Evolutionary conservation across 2,888 invertebrate species (phyloP), one percentile per base, ranked within the genome.

Genomic region (Pristionchus arcanus): DNA sequence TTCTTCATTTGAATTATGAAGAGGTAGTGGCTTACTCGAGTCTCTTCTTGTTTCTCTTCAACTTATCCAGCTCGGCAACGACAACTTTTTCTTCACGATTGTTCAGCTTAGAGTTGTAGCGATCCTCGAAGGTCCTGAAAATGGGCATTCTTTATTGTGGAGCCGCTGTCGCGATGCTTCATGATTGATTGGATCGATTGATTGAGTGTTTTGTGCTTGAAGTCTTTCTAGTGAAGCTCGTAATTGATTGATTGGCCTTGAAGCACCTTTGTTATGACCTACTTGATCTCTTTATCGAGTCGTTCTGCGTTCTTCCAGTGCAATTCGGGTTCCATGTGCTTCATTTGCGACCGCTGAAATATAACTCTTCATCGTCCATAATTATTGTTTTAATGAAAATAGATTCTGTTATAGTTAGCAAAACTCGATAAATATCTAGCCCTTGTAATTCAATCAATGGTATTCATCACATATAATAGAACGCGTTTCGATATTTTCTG

Each of bases 11-110:
- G 42, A 49, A 49, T 49, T 9, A 13, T 13, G 13, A 49, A 11
- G 9, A 49, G 0, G 42, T 49, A 49, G 42, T 9, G 11, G 84
- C 90, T 90, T 59, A 90, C 91, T 91, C 89, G 19, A 91, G 55
- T 87, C 87, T 91, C 49, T 66, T 74, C 74, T 89, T 81, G 66
- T 92, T 92, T 66, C 91, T 89, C 84, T 90, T 91, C 74, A 91
- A 83, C n/a, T 89, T 90, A 59, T 91, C 90, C 25, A 92, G 90
- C 77, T 93, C 92, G n/a, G 90, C 90, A 4, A 93, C 92, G 59
- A 93, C 87, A 11, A 90, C 83, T 31, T 92, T 91, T 83, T 93
- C 93, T 66, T 93, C 92, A 0, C 91, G 91, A 31, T 90, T 90
- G 19, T 91, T 91, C 42, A 91, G 85, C 77, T 89, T 91, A 66